phyloP scores from a whole-genome alignment of 30 jellyfish, hydroid and myxozoan species.

The Turritopsis rubra region DNA sequence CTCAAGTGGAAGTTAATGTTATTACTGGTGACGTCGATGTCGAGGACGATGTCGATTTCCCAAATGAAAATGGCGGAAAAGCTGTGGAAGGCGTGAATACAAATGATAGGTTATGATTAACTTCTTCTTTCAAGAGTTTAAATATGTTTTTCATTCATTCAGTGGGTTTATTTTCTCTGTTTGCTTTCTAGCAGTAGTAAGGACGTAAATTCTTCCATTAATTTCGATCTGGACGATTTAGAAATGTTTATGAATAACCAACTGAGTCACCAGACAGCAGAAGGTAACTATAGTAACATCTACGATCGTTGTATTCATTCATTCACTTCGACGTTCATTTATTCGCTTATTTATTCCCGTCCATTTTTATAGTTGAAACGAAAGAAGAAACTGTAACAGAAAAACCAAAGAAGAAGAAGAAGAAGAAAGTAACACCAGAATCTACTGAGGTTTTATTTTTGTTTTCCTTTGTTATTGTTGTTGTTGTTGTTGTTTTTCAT shows the following conservation, averaged over 20 bases:
- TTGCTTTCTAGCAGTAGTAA: background rate
- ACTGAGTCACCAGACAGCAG: background rate
- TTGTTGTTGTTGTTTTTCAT: background rate
- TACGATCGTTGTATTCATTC: background rate
- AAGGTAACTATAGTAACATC: background rate
- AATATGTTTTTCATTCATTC: too few relatives aligned
- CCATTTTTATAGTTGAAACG: background rate
- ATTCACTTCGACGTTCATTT: too few relatives aligned
- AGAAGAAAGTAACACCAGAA: background rate
- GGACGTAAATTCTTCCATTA: background rate
- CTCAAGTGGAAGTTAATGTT: background rate
- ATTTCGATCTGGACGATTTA: background rate
- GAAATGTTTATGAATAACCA: slow-evolving; percentile 14
- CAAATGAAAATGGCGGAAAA: background rate
- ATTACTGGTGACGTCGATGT: background rate
- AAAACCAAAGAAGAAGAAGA: background rate
- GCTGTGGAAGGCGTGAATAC: background rate
- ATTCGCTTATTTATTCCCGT: background rate
- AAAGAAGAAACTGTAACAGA: background rate
- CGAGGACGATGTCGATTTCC: background rate
- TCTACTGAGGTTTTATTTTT: background rate
- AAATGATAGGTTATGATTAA: background rate
- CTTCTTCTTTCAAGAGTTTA: too few relatives aligned
- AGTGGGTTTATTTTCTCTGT: too few relatives aligned
- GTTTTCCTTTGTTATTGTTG: background rate